Base-by-base conservation (phyloP, 2,797 vertebrate species). In the Lagorchestes hirsutus region DNA sequence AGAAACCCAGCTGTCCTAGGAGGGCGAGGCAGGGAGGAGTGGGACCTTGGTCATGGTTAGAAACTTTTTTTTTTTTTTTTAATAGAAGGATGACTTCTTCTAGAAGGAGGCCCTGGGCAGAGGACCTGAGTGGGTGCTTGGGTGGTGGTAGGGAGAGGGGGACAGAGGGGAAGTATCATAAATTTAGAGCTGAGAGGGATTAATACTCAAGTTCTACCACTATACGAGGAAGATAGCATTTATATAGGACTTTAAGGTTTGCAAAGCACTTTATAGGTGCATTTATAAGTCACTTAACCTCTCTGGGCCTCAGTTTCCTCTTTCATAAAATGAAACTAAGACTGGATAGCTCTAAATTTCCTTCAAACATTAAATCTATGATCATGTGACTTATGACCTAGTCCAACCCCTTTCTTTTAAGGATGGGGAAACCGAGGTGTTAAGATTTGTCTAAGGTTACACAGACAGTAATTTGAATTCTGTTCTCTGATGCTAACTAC, bases 1-100 rank as follows among this genome's bases (percentile, higher is more conserved):
- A 29, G 31, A 95, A 96, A 97, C 96, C 97, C 96, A 94, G 96
- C 56, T 16, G 87, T 94, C 96, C 96, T 96, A 58, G 14, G 54
- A 94, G 96, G n/a, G 12, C 90, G 93, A 87, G 59, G 92, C 59
- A 46, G 58, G 40, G 74, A 34, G 56, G 90, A 97, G 94, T 93
- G 0, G 55, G 96, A 93, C 57, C 95, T 93, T 34, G 34, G 94
- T 82, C 94, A 74, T 59, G 90, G 59, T 59, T 62, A 96, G 91
- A 96, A 96, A 92, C 67, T 54, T 22, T 93, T 14, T 97, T 91
- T 93, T 93, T 96, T 97, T 90, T 59, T 29, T 58, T 58, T 58
- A 34, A 31, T 54, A 93, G 93, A 95, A n/a, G 92, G 94, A 92
- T 96, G 96, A 96, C 82, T 94, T 67, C 59, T 67, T 82, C n/a